Conservation (phyloP, 2,113 vertebrate genomes). For the Cygnus atratus region DNA sequence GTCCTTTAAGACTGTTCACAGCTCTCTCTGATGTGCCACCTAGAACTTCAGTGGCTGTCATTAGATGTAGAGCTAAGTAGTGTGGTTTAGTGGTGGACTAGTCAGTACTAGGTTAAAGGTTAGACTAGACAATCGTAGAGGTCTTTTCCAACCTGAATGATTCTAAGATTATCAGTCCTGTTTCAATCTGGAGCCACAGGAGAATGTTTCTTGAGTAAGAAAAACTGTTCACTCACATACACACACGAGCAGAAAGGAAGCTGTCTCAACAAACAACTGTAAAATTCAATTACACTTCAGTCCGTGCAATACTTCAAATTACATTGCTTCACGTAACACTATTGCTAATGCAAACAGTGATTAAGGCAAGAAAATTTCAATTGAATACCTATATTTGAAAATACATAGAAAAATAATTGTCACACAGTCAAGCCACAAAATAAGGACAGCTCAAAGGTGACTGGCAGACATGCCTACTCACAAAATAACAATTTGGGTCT, state of each 20-base stretch:
- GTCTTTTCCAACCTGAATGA: no score
- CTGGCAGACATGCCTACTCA: not conserved
- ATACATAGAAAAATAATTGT: not conserved
- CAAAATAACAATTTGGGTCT: not conserved
- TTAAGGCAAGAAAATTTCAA: not conserved
- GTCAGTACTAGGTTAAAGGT: no score
- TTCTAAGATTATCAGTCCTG: not conserved
- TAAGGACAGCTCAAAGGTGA: not conserved
- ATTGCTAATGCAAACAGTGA: not conserved
- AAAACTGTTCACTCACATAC: not conserved
- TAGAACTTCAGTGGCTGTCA: not conserved
- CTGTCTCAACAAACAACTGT: not conserved
- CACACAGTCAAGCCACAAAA: not conserved
- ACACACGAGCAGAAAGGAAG: not conserved
- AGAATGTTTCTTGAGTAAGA: not conserved
- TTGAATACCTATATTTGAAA: not conserved
- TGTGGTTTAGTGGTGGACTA: no score
- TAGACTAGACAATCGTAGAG: no score
- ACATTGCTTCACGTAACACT: not conserved
- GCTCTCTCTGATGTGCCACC: not conserved
- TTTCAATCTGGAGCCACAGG: not conserved
- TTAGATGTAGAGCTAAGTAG: no score
- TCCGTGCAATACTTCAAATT: not conserved
- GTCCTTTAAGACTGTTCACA: not conserved
- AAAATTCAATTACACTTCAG: not conserved